These are phyloP conservation scores for Semotilus atromaculatus DNA, from an alignment of 2,797 vertebrate species.

Conservation along the genomic window DNA sequence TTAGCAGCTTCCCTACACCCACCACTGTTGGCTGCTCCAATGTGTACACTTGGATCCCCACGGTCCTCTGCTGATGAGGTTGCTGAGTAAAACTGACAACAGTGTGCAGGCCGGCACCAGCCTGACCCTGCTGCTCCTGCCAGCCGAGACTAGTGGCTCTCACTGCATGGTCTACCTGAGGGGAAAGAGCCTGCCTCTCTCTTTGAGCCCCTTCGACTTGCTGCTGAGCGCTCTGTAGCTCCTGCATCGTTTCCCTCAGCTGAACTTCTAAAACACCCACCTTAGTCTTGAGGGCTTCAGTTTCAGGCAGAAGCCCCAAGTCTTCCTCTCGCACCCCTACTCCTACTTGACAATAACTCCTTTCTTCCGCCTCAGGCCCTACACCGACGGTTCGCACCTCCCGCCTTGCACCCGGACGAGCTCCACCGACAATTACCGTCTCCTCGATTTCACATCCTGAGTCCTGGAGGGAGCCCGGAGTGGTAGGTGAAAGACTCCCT, in stretches of 20 bases:
- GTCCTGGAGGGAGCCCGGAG: conserved; percentile 75
- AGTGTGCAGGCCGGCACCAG: conserved; percentile 69
- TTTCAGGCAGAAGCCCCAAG: conserved; percentile 80
- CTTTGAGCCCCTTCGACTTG: conserved; percentile 65
- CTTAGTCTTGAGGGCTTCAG: conserved; percentile 78
- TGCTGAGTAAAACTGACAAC: conserved; percentile 80
- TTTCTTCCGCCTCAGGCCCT: conserved; percentile 69
- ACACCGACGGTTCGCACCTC: conserved; percentile 78
- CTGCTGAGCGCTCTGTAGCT: conserved; percentile 80
- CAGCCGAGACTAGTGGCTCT: conserved; percentile 77
- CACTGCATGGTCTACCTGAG: conserved; percentile 72
- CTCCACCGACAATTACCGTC: conserved; percentile 78
- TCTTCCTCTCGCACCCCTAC: conserved; percentile 86
- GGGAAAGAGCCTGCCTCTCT: conserved; percentile 48
- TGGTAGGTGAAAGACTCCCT: conserved; percentile 69
- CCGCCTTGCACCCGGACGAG: conserved; percentile 68
- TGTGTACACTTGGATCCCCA: conserved; percentile 85
- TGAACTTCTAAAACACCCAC: conserved; percentile 83
- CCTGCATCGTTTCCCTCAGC: conserved; percentile 79
- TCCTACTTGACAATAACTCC: conserved; percentile 73
- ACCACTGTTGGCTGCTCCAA: conserved; percentile 80
- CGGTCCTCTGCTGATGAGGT: conserved; percentile 77
- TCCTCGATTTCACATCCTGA: conserved; percentile 84
- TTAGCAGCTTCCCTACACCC: conserved; percentile 74
- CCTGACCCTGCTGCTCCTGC: conserved; percentile 71